phyloP scores from a whole-genome alignment of 2,888 invertebrate genomes.

The Agonopterix arenella region DNA sequence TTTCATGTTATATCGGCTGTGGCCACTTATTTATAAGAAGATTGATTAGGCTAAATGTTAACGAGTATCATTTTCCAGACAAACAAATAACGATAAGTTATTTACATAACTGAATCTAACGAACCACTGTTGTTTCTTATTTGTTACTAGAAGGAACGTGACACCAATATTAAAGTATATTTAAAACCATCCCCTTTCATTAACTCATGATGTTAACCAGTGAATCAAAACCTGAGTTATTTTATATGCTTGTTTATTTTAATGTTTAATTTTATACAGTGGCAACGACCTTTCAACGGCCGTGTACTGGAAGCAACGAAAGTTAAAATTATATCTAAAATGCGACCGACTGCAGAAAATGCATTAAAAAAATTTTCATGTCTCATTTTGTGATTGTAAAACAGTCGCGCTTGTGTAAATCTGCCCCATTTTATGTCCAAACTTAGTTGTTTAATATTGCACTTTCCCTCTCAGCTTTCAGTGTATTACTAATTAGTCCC shows the following conservation, averaged over 20 bases:
- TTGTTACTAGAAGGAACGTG: conserved; percentile 9
- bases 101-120: too few species aligned
- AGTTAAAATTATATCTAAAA: conserved; percentile 12
- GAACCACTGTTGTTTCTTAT: conserved; percentile 1
- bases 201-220: conserved; percentile 26
- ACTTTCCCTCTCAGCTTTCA: too few species aligned
- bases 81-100: too few species aligned
- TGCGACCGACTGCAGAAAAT: background rate
- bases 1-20: too few species aligned
- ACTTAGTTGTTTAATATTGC: too few species aligned
- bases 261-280: conserved; percentile 70
- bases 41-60: too few species aligned
- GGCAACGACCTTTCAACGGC: conserved; percentile 51
- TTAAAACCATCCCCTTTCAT: conserved; percentile 39
- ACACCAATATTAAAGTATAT: conserved; percentile 17
- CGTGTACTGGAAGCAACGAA: conserved; percentile 12
- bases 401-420: background rate
- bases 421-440: too few species aligned
- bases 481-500: too few species aligned
- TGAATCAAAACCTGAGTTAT: conserved; percentile 60
- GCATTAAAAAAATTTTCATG: background rate
- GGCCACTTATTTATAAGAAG: too few species aligned
- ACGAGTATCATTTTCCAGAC: too few species aligned
- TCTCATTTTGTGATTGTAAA: background rate
- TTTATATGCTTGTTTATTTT: conserved; percentile 68